A percentile compares a stretch with the other conserved stretches of the same genome.
phyloP scores from a whole-genome alignment of 2,888 invertebrate species.

The Gerris lacustris region DNA sequence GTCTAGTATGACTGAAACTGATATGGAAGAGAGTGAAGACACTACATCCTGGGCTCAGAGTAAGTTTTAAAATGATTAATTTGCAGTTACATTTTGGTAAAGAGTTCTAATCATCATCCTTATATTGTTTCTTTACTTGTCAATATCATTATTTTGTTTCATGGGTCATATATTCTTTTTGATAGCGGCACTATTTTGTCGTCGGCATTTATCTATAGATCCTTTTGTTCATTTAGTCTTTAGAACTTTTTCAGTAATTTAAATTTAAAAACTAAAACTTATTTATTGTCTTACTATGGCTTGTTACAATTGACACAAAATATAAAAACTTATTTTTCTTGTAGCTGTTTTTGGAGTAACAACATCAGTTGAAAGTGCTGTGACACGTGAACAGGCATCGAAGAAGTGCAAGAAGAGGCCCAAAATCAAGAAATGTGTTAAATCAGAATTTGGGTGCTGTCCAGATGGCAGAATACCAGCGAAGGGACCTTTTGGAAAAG shows the following conservation, averaged over 20 bases:
- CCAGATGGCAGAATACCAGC: constrained; percentile 65
- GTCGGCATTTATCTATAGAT: no score
- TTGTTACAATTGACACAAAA: no score
- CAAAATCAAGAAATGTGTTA: constrained; percentile 45
- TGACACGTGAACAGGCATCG: constrained; percentile 39
- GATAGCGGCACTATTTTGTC: no score
- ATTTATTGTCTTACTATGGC: no score
- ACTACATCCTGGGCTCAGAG: constrained; percentile 15
- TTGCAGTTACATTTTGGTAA: neutral
- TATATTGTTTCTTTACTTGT: no score
- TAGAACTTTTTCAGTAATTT: no score
- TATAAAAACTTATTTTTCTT: constrained; percentile 4
- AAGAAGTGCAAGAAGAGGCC: constrained; percentile 46
- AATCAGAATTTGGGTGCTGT: constrained; percentile 68
- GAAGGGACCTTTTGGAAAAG: constrained; percentile 68
- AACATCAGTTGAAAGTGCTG: constrained; percentile 42
- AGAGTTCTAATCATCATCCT: neutral
- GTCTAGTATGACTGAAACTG: constrained; percentile 2
- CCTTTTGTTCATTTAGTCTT: no score
- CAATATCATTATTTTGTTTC: no score
- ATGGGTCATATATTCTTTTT: no score
- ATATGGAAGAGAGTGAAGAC: constrained; percentile 24
- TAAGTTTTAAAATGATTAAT: neutral
- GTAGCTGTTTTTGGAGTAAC: constrained; percentile 39
- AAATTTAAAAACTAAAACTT: no score